Conservation (phyloP, 2,888 invertebrate species). For the Tenthredo distinguenda region DNA sequence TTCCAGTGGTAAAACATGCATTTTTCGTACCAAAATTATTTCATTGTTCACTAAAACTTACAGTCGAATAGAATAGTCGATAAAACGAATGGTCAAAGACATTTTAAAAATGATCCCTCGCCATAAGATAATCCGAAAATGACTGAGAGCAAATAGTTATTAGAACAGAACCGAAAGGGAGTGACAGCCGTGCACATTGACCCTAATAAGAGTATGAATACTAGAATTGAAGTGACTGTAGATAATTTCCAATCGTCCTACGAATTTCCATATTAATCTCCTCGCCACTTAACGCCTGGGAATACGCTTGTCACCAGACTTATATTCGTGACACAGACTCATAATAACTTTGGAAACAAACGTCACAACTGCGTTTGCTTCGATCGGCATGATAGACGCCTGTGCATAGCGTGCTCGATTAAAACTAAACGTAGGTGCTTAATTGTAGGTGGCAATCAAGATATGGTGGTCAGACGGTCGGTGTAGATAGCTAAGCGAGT, state of each 20-base stretch:
- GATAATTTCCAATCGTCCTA: not conserved
- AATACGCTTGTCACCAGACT: not conserved
- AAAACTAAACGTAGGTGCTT: constrained; percentile 4
- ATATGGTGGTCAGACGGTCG: constrained; percentile 28
- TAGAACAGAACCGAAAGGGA: not conserved
- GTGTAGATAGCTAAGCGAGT: not conserved
- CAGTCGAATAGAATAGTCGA: too few species aligned
- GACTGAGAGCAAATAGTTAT: not conserved
- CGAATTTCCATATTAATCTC: not conserved
- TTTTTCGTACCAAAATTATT: not conserved
- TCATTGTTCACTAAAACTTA: not conserved
- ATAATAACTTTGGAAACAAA: not conserved
- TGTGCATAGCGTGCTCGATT: constrained; percentile 19
- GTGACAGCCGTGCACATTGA: not conserved
- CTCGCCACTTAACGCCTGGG: not conserved
- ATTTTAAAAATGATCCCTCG: not conserved
- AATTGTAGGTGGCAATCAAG: not conserved
- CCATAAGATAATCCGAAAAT: not conserved
- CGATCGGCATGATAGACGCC: not conserved
- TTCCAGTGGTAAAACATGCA: not conserved
- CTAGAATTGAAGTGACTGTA: not conserved
- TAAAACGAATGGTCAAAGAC: not conserved
- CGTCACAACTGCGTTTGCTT: constrained; percentile 12
- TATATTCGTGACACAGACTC: not conserved
- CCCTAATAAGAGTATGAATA: not conserved